phyloP scores from a whole-genome alignment of 2,888 invertebrate species.

The Cephus pulcher region DNA sequence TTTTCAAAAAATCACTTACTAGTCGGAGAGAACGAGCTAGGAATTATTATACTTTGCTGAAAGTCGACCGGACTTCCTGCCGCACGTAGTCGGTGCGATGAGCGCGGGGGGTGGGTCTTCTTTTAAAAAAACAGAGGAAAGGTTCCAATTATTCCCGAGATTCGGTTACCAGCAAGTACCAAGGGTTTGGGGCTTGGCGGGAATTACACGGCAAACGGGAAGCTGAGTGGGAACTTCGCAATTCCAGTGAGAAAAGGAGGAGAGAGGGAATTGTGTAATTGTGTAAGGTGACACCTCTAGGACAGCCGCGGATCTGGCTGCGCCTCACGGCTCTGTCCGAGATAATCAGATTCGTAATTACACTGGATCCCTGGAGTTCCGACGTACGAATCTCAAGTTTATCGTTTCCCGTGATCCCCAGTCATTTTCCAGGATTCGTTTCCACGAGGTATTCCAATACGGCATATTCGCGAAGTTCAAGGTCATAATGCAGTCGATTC shows the following conservation, averaged over 20 bases:
- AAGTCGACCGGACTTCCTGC: too few relatives aligned
- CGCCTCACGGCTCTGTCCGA: conserved; percentile 55
- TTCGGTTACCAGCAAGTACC: conserved; percentile 44
- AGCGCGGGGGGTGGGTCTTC: neutral
- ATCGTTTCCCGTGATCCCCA: too few relatives aligned
- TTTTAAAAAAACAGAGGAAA: conserved; percentile 9
- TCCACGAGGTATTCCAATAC: too few relatives aligned
- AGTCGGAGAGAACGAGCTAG: too few relatives aligned
- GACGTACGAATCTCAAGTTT: too few relatives aligned
- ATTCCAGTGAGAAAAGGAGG: conserved; percentile 32
- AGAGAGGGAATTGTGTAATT: conserved; percentile 49
- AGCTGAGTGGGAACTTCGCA: neutral
- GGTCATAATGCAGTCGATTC: too few relatives aligned
- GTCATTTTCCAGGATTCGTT: too few relatives aligned
- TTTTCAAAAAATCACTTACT: conserved; percentile 2
- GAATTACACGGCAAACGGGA: conserved; percentile 8
- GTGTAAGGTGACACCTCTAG: conserved; percentile 61
- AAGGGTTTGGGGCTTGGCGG: neutral
- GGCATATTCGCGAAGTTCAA: too few relatives aligned
- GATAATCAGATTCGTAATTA: conserved; percentile 62
- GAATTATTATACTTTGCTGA: too few relatives aligned
- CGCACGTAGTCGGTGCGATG: neutral
- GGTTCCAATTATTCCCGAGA: conserved; percentile 50
- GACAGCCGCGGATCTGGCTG: conserved; percentile 50
- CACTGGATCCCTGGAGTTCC: too few relatives aligned